These are phyloP conservation scores for Chiloscyllium plagiosum DNA, from an alignment of 2,113 vertebrate species.

Conservation along the genomic window DNA sequence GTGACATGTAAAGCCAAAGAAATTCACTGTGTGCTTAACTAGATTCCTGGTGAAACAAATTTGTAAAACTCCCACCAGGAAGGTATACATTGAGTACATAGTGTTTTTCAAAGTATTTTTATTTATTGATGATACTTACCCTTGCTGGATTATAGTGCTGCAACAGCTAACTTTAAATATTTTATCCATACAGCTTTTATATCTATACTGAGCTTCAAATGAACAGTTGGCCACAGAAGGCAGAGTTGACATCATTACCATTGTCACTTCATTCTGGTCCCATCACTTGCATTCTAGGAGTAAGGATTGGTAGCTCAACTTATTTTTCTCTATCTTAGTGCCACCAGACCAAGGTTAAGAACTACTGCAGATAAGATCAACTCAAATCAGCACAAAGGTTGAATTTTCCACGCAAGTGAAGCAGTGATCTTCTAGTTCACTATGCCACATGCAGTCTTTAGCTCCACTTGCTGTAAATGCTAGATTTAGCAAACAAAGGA, in stretches of 20 bases:
- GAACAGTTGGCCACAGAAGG: background rate
- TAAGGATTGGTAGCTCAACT: background rate
- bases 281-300: background rate
- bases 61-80: background rate
- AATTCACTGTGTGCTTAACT: background rate
- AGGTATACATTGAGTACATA: background rate
- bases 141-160: background rate
- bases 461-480: background rate
- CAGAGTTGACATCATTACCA: background rate
- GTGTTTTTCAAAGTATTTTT: background rate
- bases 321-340: background rate
- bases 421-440: background rate
- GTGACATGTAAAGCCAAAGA: background rate
- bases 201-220: background rate
- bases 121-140: background rate
- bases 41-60: background rate
- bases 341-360: background rate
- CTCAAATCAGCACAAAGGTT: background rate
- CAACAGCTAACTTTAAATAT: background rate
- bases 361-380: background rate
- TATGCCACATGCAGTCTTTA: background rate
- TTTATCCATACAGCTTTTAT: background rate
- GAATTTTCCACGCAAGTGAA: background rate
- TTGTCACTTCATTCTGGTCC: background rate
- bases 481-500: background rate